Evolutionary conservation across 2,113 vertebrate genomes (phyloP).

Genomic region (Neolamprologus hecqui): DNA sequence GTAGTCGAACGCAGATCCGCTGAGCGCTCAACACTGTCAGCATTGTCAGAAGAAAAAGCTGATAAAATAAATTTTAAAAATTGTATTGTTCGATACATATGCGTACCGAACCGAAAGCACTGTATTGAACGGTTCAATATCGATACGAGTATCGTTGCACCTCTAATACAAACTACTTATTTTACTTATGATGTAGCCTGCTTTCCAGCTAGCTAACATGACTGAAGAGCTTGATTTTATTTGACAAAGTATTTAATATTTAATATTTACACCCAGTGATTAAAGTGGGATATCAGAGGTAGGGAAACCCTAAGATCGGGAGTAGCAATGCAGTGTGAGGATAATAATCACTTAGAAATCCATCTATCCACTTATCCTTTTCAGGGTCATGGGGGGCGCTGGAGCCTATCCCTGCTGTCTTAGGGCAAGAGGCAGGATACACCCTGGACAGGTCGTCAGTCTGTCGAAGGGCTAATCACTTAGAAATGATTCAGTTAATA

Average conservation of each 20-base stretch:
- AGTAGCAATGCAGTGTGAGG: not conserved
- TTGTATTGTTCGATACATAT: no score
- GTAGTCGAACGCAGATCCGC: no score
- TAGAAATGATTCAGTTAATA: not conserved
- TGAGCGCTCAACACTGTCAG: no score
- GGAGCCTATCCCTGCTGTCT: not conserved
- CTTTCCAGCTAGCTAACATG: not conserved
- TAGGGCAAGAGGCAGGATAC: not conserved
- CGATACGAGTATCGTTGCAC: no score
- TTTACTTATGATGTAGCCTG: not conserved
- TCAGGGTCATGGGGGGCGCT: not conserved
- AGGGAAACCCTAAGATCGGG: not conserved
- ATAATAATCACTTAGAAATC: not conserved
- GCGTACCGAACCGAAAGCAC: no score
- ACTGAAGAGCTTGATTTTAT: not conserved
- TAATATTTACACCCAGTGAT: not conserved
- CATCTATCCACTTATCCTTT: not conserved
- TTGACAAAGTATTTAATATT: not conserved
- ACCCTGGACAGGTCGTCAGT: not conserved
- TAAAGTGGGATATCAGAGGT: not conserved
- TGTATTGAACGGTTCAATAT: no score
- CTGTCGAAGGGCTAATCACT: not conserved
- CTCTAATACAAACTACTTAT: not conserved
- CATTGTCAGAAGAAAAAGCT: no score
- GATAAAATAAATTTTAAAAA: rapidly evolving